phyloP scores from a whole-genome alignment of 2,888 invertebrate genomes.

The Acronicta alni region DNA sequence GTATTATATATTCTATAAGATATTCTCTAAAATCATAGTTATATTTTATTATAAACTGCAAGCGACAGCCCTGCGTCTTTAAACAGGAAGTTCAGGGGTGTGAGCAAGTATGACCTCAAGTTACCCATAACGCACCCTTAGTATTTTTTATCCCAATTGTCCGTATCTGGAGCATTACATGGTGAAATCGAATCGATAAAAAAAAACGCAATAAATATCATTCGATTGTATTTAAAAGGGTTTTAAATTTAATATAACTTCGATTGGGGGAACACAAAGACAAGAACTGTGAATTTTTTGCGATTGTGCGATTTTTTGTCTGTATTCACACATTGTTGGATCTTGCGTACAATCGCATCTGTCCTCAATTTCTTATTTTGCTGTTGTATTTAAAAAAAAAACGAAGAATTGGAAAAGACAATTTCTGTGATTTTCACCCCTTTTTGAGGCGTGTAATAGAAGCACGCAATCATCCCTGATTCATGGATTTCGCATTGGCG shows the following conservation, averaged over 20 bases:
- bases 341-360: constrained; percentile 58
- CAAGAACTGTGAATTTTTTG: constrained; percentile 73
- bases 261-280: constrained; percentile 78
- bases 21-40: too few relatives aligned
- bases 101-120: constrained; percentile 88
- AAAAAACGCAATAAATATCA: constrained; percentile 88
- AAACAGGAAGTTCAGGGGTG: constrained; percentile 87
- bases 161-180: constrained; percentile 83
- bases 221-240: constrained; percentile 87
- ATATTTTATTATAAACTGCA: not conserved
- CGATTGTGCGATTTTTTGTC: constrained; percentile 62
- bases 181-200: constrained; percentile 73
- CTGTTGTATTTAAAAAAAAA: constrained; percentile 40
- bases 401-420: constrained; percentile 35
- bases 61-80: constrained; percentile 74
- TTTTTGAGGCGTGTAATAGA: constrained; percentile 25
- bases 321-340: constrained; percentile 55
- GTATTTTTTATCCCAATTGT: constrained; percentile 73
- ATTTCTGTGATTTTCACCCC: constrained; percentile 49
- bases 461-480: constrained; percentile 43
- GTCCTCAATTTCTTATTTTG: constrained; percentile 65
- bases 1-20: too few relatives aligned
- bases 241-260: constrained; percentile 85
- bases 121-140: constrained; percentile 83
- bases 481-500: constrained; percentile 31